phyloP scores from a whole-genome alignment of 2,113 vertebrate genomes.

The Cheirogaleus medius region DNA sequence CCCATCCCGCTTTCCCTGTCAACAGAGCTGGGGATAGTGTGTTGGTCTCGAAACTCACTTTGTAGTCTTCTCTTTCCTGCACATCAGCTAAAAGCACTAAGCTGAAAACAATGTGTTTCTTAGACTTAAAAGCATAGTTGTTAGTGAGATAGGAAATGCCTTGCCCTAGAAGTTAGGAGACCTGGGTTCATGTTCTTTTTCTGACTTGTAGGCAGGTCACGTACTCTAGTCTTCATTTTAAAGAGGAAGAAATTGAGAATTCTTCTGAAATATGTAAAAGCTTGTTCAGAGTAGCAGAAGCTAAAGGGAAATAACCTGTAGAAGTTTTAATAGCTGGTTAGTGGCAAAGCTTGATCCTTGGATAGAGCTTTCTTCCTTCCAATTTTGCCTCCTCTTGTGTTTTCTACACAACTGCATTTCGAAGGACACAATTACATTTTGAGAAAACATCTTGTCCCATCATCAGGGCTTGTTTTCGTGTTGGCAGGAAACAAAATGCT shows the following conservation, averaged over 20 bases:
- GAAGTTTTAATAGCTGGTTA: background rate
- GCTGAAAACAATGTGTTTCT: background rate
- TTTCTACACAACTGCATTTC: conserved; percentile 59
- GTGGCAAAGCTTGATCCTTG: background rate
- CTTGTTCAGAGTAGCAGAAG: background rate
- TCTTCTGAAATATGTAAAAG: background rate
- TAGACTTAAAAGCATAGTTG: background rate
- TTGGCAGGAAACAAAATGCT: conserved; percentile 79
- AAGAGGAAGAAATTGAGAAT: background rate
- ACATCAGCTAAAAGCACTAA: background rate
- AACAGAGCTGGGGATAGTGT: background rate
- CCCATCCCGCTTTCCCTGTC: too few relatives aligned
- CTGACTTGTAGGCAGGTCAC: background rate
- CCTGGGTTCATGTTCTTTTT: background rate
- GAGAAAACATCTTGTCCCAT: conserved; percentile 35
- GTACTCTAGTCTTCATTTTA: background rate
- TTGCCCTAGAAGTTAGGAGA: background rate
- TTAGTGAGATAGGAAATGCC: background rate
- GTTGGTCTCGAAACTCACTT: background rate
- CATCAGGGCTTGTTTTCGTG: conserved; percentile 44
- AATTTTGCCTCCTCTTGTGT: background rate
- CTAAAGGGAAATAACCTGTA: background rate
- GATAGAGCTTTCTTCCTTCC: background rate
- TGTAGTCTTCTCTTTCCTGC: background rate
- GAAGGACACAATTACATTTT: conserved; percentile 52